Evolutionary conservation across 2,888 invertebrate genomes (phyloP).

Genomic region (Andrena bicolor): DNA sequence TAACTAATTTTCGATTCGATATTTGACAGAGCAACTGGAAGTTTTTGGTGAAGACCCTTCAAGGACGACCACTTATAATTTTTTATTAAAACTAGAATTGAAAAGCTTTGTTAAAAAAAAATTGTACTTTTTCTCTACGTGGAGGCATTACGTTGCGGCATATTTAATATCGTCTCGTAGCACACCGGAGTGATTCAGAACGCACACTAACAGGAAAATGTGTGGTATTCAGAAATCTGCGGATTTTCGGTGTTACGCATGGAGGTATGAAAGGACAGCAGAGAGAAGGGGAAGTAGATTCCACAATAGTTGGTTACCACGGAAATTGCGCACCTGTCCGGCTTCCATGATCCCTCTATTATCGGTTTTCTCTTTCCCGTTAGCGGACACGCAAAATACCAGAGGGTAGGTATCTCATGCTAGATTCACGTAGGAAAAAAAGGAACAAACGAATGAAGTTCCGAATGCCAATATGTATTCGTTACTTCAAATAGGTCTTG

Average conservation of each 20-base stretch:
- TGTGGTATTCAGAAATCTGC: background rate
- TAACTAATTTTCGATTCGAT: too few species aligned
- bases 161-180: too few species aligned
- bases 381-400: constrained; percentile 39
- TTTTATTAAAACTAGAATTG: too few species aligned
- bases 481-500: constrained; percentile 1
- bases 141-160: too few species aligned
- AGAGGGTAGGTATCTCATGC: constrained; percentile 20
- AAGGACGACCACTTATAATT: too few species aligned
- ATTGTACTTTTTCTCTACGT: too few species aligned
- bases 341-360: constrained; percentile 56
- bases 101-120: too few species aligned
- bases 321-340: constrained; percentile 61
- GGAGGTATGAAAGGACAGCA: background rate
- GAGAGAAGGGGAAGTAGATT: constrained; percentile 7
- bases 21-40: too few species aligned
- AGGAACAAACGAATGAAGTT: constrained; percentile 19
- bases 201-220: too few species aligned
- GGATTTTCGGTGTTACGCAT: background rate
- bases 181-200: too few species aligned
- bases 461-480: constrained; percentile 7
- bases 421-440: constrained; percentile 34
- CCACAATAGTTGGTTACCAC: constrained; percentile 47
- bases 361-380: constrained; percentile 39
- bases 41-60: too few species aligned